Percentiles rank a stretch among this genome's conserved stretches.
These are phyloP conservation scores for Sebastes dallii DNA, from an alignment of 2,797 vertebrate genomes.

Conservation along the genomic window DNA sequence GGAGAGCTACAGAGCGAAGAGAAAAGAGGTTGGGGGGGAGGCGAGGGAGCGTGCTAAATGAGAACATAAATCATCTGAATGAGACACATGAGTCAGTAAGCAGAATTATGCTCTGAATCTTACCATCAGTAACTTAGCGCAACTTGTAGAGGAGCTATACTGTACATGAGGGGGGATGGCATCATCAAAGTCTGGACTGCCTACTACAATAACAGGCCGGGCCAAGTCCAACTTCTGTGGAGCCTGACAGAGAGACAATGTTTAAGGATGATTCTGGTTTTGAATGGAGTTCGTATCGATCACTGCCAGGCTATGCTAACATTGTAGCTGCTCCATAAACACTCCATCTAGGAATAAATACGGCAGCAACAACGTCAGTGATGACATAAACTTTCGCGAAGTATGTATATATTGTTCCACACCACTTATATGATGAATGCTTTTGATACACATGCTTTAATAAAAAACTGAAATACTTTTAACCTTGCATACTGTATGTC, in stretches of 20 bases:
- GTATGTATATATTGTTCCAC: too few relatives aligned
- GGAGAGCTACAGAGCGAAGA: background rate
- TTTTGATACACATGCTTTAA: too few relatives aligned
- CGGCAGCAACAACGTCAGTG: too few relatives aligned
- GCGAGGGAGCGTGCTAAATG: slow-evolving; percentile 41
- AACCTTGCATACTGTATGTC: too few relatives aligned
- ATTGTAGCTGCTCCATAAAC: too few relatives aligned
- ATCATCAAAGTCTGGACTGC: background rate
- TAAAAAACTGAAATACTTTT: too few relatives aligned
- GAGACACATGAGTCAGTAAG: slow-evolving; percentile 57
- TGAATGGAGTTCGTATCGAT: too few relatives aligned
- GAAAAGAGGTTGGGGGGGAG: slow-evolving; percentile 3
- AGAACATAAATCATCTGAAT: slow-evolving; percentile 71
- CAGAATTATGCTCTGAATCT: slow-evolving; percentile 45
- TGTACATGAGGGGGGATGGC: background rate
- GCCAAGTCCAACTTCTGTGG: background rate
- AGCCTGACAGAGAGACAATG: background rate
- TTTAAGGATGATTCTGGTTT: background rate
- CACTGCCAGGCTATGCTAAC: too few relatives aligned
- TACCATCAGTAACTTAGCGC: background rate
- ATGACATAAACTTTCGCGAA: too few relatives aligned
- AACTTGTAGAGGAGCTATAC: background rate
- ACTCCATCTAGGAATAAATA: too few relatives aligned
- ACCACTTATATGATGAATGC: too few relatives aligned
- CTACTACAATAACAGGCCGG: background rate